Evolutionary conservation across 1,140 invertebrate genomes (phyloP).

Genomic region (Dinoponera quadriceps): DNA sequence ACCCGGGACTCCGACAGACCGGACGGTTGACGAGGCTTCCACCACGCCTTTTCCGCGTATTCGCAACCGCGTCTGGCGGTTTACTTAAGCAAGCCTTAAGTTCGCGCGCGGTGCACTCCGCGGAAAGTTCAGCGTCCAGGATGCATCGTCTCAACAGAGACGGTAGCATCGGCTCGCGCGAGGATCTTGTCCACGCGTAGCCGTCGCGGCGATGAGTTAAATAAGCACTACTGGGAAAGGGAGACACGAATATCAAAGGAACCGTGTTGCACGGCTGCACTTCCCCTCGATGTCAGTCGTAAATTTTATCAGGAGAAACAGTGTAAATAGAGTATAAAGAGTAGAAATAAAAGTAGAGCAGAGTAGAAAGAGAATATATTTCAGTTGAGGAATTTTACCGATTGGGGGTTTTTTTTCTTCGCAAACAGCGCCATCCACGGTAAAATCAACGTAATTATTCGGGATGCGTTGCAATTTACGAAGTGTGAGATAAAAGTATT

Average conservation of each 20-base stretch:
- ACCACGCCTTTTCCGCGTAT: slow-evolving; percentile 79
- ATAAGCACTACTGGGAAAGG: neutral
- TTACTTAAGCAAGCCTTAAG: slow-evolving; percentile 78
- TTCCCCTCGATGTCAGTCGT: no score
- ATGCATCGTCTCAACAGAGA: neutral
- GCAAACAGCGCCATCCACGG: no score
- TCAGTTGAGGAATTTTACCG: no score
- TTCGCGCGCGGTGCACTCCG: slow-evolving; percentile 64
- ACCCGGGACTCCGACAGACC: slow-evolving; percentile 21
- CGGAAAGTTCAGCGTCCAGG: slow-evolving; percentile 26
- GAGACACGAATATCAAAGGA: neutral
- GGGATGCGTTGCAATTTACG: no score
- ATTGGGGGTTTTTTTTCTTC: no score
- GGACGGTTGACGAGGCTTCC: slow-evolving; percentile 71
- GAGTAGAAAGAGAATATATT: no score
- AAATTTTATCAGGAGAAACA: no score
- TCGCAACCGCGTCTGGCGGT: slow-evolving; percentile 71
- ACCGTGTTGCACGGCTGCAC: no score
- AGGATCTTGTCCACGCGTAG: neutral
- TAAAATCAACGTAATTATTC: no score
- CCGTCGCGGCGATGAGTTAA: neutral
- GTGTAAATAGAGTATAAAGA: no score
- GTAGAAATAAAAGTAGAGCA: no score
- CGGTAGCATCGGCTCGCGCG: slow-evolving; percentile 8
- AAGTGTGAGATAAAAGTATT: no score